Conservation (phyloP, 2,888 invertebrate species). For the Adelphocoris suturalis region DNA sequence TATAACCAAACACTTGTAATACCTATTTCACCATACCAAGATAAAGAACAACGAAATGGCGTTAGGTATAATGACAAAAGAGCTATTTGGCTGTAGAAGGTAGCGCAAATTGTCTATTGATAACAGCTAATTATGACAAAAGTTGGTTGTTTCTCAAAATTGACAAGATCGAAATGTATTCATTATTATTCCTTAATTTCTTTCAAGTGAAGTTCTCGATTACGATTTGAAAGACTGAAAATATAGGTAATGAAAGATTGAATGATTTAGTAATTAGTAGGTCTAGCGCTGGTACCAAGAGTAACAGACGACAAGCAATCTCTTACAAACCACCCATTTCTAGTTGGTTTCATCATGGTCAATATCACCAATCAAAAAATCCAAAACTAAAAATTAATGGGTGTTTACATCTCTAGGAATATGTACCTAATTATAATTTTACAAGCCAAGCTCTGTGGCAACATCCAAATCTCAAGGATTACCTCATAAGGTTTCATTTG, state of each 20-base stretch:
- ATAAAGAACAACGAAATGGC: not conserved
- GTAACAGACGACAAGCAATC: not conserved
- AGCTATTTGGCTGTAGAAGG: no score
- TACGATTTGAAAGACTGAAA: no score
- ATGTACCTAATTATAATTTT: no score
- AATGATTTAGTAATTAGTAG: not conserved
- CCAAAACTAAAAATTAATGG: no score
- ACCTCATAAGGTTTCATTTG: not conserved
- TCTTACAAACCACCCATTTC: not conserved
- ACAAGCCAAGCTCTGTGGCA: no score
- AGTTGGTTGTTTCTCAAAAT: not conserved
- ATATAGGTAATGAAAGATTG: not conserved
- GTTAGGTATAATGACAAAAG: no score
- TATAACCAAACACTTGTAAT: no score
- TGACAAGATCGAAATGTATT: no score
- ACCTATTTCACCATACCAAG: not conserved
- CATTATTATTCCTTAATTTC: no score
- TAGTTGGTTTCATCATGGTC: no score
- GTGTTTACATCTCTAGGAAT: no score
- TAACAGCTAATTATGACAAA: not conserved
- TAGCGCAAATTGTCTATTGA: not conserved
- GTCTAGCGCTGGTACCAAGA: not conserved
- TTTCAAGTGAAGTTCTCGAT: not conserved
- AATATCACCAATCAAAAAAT: no score
- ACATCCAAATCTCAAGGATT: not conserved